Percentiles rank a stretch among this genome's conserved stretches.
Evolutionary conservation across 2,888 invertebrate species (phyloP).

Genomic region (Calameuta pallipes): DNA sequence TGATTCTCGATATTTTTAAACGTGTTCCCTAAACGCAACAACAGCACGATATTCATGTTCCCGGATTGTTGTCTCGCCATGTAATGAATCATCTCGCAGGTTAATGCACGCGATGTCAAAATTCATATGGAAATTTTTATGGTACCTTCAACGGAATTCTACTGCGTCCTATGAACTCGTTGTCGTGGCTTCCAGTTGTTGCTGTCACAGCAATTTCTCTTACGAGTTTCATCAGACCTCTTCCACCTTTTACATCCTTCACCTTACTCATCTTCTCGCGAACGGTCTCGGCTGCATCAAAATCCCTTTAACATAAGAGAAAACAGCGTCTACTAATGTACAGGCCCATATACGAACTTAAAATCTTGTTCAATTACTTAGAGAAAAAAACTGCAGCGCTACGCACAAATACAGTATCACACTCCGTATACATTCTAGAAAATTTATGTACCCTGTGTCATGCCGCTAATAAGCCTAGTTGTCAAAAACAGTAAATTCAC

Average conservation of each 20-base stretch:
- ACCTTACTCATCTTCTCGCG: slow-evolving; percentile 89
- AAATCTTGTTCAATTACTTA: slow-evolving; percentile 23
- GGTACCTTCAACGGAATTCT: slow-evolving; percentile 85
- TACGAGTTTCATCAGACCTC: slow-evolving; percentile 84
- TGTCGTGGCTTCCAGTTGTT: slow-evolving; percentile 92
- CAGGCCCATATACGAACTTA: not conserved
- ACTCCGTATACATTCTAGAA: too few relatives aligned
- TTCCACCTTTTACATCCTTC: slow-evolving; percentile 86
- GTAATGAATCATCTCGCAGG: not conserved
- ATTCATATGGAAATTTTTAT: slow-evolving; percentile 9
- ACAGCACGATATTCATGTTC: not conserved
- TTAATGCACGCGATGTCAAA: not conserved
- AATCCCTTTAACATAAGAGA: slow-evolving; percentile 73
- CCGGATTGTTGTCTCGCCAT: not conserved
- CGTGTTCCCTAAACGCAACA: not conserved
- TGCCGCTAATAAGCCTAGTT: too few relatives aligned
- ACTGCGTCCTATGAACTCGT: slow-evolving; percentile 93
- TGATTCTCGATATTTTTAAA: not conserved
- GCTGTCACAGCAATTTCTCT: slow-evolving; percentile 94
- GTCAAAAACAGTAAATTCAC: not conserved
- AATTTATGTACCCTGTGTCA: too few relatives aligned
- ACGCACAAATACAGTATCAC: too few relatives aligned
- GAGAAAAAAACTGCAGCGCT: slow-evolving; percentile 22
- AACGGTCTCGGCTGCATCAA: slow-evolving; percentile 90
- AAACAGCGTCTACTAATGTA: slow-evolving; percentile 5